Evolutionary conservation across 2,888 invertebrate genomes (phyloP).

Genomic region (Drosophila limbata): DNA sequence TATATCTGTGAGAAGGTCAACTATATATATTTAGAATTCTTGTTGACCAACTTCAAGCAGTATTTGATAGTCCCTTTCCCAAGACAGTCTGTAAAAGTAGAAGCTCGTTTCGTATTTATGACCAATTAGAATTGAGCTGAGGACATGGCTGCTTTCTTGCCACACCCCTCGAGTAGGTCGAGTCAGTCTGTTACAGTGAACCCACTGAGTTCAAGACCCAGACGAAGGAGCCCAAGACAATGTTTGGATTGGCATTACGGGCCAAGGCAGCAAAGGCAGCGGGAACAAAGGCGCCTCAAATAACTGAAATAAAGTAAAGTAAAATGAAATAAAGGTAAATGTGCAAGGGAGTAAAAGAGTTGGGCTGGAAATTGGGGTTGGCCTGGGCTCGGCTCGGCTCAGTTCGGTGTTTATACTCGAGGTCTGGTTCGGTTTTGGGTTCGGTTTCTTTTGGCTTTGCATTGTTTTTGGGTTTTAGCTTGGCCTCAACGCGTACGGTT

Average conservation of each 20-base stretch:
- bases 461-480: constrained; percentile 37
- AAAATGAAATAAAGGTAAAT: constrained; percentile 19
- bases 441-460: constrained; percentile 23
- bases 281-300: constrained; percentile 29
- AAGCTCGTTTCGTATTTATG: constrained; percentile 51
- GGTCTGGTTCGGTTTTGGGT: neutral
- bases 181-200: neutral
- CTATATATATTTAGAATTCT: neutral
- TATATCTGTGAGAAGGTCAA: neutral
- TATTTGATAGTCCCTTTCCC: neutral
- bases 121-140: constrained; percentile 46
- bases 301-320: too few species aligned
- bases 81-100: constrained; percentile 2
- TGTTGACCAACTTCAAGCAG: neutral
- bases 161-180: neutral
- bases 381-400: neutral
- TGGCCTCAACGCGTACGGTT: constrained; percentile 55
- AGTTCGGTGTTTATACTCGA: too few species aligned
- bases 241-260: constrained; percentile 60
- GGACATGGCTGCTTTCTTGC: neutral
- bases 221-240: constrained; percentile 8
- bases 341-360: constrained; percentile 12
- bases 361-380: neutral
- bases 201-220: constrained; percentile 15
- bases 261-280: constrained; percentile 11